Conservation (phyloP, 2,888 invertebrate genomes). For the Hetaerina titia region DNA sequence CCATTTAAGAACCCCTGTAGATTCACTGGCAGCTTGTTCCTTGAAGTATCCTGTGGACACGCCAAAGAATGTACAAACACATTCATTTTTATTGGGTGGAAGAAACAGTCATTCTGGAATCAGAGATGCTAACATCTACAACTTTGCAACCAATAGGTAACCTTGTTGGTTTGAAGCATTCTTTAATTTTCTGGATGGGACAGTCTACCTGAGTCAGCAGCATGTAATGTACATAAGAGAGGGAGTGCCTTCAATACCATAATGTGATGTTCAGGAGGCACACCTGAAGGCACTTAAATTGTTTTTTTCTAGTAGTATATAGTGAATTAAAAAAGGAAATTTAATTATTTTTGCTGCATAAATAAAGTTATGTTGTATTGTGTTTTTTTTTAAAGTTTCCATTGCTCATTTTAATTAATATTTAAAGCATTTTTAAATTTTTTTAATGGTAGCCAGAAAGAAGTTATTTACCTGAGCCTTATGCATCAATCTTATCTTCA, state of each 20-base stretch:
- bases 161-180: not conserved
- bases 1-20: constrained; percentile 19
- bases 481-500: too few species aligned
- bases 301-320: too few species aligned
- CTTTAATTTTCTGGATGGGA: not conserved
- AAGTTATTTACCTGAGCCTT: too few species aligned
- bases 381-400: too few species aligned
- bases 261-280: too few species aligned
- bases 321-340: too few species aligned
- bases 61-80: not conserved
- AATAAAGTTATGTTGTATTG: too few species aligned
- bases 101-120: constrained; percentile 49
- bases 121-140: constrained; percentile 48
- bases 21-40: constrained; percentile 10
- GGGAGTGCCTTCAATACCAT: not conserved
- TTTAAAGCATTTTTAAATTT: too few species aligned
- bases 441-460: too few species aligned
- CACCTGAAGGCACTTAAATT: too few species aligned
- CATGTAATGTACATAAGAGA: not conserved
- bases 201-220: not conserved
- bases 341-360: too few species aligned
- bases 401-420: too few species aligned
- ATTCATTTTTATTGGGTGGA: constrained; percentile 31
- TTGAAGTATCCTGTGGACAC: constrained; percentile 27
- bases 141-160: constrained; percentile 29